Evolutionary conservation across 2,797 vertebrate species (phyloP).

Genomic region (Atherinosoma microstoma): DNA sequence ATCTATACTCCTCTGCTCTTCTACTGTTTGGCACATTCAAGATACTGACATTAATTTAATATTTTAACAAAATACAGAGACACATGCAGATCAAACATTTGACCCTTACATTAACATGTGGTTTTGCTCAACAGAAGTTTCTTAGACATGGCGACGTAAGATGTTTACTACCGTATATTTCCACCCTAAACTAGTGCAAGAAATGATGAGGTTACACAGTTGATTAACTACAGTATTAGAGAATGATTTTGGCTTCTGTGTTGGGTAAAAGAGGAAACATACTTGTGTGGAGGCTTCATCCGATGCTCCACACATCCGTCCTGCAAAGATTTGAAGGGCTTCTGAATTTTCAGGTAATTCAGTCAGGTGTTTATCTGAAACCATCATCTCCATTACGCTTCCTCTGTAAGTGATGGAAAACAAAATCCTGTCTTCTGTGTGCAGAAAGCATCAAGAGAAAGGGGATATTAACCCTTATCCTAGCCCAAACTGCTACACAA

Average conservation of each 20-base stretch:
- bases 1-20: conserved; percentile 19
- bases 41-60: conserved; percentile 45
- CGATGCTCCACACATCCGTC: conserved; percentile 7
- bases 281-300: conserved; percentile 21
- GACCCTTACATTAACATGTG: conserved; percentile 67
- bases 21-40: conserved; percentile 76
- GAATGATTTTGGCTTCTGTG: conserved; percentile 75
- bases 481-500: too few species aligned
- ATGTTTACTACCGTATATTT: conserved; percentile 79
- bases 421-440: not conserved
- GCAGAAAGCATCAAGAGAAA: not conserved
- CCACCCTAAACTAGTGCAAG: conserved; percentile 86
- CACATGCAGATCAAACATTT: conserved; percentile 31
- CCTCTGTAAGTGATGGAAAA: not conserved
- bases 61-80: conserved; percentile 57
- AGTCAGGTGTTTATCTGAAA: not conserved
- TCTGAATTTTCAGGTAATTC: not conserved
- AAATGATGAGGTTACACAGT: conserved; percentile 90
- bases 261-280: conserved; percentile 48
- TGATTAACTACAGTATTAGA: conserved; percentile 86
- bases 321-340: conserved; percentile 14
- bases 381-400: not conserved
- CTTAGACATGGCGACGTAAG: conserved; percentile 77
- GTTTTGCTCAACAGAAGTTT: conserved; percentile 72
- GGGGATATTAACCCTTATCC: too few species aligned